Conservation (phyloP, 2,797 vertebrate species). For the Carcharodon carcharias region DNA sequence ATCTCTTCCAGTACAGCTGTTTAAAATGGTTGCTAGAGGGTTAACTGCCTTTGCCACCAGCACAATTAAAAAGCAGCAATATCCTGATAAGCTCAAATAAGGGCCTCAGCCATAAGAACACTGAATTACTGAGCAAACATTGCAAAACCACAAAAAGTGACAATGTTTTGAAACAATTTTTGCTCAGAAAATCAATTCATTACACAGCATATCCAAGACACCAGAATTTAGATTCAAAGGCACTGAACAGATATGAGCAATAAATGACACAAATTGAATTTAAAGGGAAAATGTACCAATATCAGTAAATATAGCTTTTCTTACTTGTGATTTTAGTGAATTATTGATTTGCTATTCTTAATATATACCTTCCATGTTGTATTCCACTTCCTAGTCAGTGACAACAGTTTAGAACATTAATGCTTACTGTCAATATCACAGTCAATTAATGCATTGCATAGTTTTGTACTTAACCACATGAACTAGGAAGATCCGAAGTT, state of each 20-base stretch:
- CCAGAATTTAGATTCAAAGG: not conserved
- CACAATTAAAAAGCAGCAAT: not conserved
- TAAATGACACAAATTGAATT: not conserved
- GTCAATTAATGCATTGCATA: not conserved
- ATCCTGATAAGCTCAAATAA: no score
- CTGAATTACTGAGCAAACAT: not conserved
- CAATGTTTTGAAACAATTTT: not conserved
- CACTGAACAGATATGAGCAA: not conserved
- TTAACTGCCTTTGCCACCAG: not conserved
- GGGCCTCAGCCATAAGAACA: not conserved
- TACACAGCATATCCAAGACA: not conserved
- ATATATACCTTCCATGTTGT: not conserved
- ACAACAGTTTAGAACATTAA: not conserved
- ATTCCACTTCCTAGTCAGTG: not conserved
- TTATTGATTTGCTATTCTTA: not conserved
- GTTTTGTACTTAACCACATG: not conserved
- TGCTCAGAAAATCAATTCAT: not conserved
- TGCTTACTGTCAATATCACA: not conserved
- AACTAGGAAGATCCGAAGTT: not conserved
- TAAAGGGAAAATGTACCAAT: not conserved
- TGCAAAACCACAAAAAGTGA: not conserved
- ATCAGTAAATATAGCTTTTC: not conserved
- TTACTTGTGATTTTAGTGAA: not conserved
- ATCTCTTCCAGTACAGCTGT: not conserved
- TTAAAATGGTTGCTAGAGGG: not conserved